Evolutionary conservation across 2,113 vertebrate genomes (phyloP).

Genomic region (Elachura formosa): DNA sequence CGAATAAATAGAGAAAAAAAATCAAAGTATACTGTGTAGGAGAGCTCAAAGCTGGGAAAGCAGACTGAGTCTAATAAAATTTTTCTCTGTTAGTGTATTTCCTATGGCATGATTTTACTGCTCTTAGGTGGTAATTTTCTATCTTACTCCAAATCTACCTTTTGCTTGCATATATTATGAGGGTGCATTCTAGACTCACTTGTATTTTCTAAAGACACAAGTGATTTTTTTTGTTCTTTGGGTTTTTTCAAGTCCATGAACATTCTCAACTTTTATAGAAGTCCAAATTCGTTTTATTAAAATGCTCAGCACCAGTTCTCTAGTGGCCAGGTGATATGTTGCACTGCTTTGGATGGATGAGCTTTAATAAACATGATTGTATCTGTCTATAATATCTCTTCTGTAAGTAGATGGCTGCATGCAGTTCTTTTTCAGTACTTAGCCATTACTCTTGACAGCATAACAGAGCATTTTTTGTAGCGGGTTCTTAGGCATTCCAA

Average conservation of each 20-base stretch:
- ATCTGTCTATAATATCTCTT: background rate
- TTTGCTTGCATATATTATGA: background rate
- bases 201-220: background rate
- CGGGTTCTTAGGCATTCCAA: background rate
- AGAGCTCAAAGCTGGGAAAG: background rate
- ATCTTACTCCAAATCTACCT: background rate
- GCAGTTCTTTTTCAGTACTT: background rate
- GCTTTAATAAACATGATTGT: background rate
- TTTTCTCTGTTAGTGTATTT: background rate
- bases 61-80: background rate
- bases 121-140: background rate
- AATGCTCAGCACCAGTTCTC: background rate
- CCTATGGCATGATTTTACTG: background rate
- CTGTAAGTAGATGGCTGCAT: background rate
- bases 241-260: background rate
- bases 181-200: background rate
- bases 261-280: background rate
- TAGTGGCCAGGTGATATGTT: background rate
- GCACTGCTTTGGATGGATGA: background rate
- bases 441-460: background rate
- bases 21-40: background rate
- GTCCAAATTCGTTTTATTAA: background rate
- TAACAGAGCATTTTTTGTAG: background rate
- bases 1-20: background rate
- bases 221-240: background rate